Evolutionary conservation across 2,113 vertebrate species (phyloP).

Genomic region (Recurvirostra avosetta): DNA sequence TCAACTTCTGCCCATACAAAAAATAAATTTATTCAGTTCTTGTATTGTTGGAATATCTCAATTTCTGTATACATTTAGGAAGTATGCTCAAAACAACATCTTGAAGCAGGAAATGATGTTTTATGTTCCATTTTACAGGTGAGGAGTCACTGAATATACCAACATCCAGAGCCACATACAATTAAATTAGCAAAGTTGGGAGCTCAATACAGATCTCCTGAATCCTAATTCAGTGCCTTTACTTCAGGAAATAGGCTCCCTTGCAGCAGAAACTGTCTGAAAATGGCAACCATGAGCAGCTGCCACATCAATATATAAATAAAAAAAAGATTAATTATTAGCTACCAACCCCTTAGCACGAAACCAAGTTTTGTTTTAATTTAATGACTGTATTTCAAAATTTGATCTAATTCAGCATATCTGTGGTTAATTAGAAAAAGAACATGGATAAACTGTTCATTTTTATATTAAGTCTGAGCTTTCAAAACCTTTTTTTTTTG

Average conservation of each 20-base stretch:
- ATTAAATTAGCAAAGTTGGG: not conserved
- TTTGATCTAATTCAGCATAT: not conserved
- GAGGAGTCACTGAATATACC: not conserved
- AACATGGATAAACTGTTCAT: not conserved
- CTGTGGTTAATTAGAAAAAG: not conserved
- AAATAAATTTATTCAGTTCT: not conserved
- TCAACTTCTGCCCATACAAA: not conserved
- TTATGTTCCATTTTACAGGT: not conserved
- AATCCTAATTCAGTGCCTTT: not conserved
- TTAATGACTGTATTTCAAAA: not conserved
- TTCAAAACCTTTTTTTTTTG: not conserved
- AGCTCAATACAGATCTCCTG: not conserved
- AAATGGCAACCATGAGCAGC: not conserved
- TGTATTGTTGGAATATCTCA: not conserved
- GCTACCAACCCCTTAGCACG: not conserved
- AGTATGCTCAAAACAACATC: not conserved
- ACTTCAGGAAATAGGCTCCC: not conserved
- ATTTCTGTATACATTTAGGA: not conserved
- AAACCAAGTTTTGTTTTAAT: not conserved
- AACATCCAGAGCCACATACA: not conserved
- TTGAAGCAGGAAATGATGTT: not conserved
- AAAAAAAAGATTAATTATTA: not conserved
- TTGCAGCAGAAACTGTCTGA: not conserved
- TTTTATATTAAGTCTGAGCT: not conserved
- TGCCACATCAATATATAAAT: not conserved